A percentile compares a stretch with the other conserved stretches of the same genome.
These are phyloP conservation scores for Eciton burchellii DNA, from an alignment of 1,140 invertebrate species.

Conservation along the genomic window DNA sequence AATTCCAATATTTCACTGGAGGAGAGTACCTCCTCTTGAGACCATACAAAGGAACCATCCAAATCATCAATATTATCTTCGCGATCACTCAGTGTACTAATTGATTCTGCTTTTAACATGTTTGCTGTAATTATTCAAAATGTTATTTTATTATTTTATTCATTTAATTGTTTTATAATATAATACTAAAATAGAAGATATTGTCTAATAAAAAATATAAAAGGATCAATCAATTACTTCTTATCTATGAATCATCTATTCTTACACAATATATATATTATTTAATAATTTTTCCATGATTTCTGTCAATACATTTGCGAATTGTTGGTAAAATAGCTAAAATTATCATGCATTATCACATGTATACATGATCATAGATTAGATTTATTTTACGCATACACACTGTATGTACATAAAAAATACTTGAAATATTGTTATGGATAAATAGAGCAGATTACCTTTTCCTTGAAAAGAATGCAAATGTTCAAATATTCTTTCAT, in stretches of 20 bases:
- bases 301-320: neutral
- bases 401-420: conserved; percentile 2
- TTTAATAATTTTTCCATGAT: conserved; percentile 21
- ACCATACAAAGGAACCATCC: conserved; percentile 73
- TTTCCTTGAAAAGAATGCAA: conserved; percentile 70
- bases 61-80: conserved; percentile 73
- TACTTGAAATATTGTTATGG: conserved; percentile 1
- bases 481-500: conserved; percentile 72
- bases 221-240: neutral
- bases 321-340: conserved; percentile 1
- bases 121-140: conserved; percentile 46
- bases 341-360: conserved; percentile 17
- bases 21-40: conserved; percentile 73
- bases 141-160: conserved; percentile 28
- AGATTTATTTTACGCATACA: conserved; percentile 25
- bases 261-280: neutral
- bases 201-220: conserved; percentile 12
- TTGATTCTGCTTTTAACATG: conserved; percentile 67
- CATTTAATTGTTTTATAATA: neutral
- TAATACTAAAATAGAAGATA: too few relatives aligned
- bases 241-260: neutral
- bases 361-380: neutral
- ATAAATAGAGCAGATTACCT: conserved; percentile 72
- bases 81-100: conserved; percentile 71
- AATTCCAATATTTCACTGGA: conserved; percentile 71